Percentiles rank a stretch among this genome's conserved stretches.
These are phyloP conservation scores for Cylas formicarius DNA, from an alignment of 1,140 invertebrate genomes.

Conservation along the genomic window DNA sequence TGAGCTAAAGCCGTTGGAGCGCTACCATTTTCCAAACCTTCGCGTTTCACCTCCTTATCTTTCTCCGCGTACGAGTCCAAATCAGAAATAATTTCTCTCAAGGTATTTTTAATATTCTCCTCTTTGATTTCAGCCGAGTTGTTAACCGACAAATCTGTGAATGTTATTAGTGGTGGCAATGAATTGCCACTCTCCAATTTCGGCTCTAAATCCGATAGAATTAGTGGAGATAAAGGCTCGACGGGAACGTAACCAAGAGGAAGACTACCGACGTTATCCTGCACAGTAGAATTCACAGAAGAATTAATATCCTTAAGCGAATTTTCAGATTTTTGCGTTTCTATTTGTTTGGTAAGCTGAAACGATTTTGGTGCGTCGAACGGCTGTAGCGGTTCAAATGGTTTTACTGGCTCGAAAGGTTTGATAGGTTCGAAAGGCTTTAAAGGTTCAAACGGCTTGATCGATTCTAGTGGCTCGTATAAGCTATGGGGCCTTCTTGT, in stretches of 20 bases:
- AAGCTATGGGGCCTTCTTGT: not conserved
- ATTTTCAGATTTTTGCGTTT: constrained; percentile 11
- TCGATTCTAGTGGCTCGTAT: constrained; percentile 11
- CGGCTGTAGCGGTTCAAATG: constrained; percentile 30
- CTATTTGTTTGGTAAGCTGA: constrained; percentile 30
- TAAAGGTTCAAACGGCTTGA: constrained; percentile 15
- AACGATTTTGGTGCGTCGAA: constrained; percentile 34
- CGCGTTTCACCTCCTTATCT: constrained; percentile 32
- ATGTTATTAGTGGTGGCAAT: constrained; percentile 11
- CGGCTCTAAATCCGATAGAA: constrained; percentile 15
- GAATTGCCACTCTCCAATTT: not conserved
- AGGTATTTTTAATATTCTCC: constrained; percentile 49
- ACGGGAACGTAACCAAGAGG: constrained; percentile 22
- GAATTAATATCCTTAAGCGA: too few relatives aligned
- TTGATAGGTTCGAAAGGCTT: constrained; percentile 27
- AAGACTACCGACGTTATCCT: constrained; percentile 16
- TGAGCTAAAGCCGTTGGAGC: constrained; percentile 9
- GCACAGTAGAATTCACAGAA: too few relatives aligned
- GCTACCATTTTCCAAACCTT: not conserved
- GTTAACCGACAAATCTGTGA: constrained; percentile 8
- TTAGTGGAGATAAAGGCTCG: constrained; percentile 23
- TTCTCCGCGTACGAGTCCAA: constrained; percentile 49
- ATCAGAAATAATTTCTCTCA: constrained; percentile 55
- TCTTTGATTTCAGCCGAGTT: constrained; percentile 44
- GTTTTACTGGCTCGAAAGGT: constrained; percentile 30